Base-by-base conservation (phyloP, 2,797 vertebrate species). In the Rhyacichthys aspro region DNA sequence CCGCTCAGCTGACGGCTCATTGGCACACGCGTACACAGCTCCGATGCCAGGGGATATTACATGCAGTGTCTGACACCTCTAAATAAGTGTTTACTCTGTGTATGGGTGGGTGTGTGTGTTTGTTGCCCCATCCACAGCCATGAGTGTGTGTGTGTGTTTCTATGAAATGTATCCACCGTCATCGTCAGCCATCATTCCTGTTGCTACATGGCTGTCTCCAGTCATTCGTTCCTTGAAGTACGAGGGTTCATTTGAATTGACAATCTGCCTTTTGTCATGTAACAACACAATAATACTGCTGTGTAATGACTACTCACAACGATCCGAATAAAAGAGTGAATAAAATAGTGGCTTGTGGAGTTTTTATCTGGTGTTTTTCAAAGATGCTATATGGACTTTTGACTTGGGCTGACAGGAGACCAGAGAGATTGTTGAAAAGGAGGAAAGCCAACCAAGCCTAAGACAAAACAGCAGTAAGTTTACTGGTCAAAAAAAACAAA, bases 1-100 rank as follows among this genome's bases (percentile, higher is more conserved):
- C 79, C 57, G 72, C 75, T 83, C 79, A 85, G 79, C 71, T 84
- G 82, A 84, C 46, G 77, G 77, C 81, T 86, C 86, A 81, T 62
- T 83, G 78, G 48, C 71, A 57, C 52, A 64, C 52, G 34, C 67
- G 65, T 76, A 73, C 67, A 64, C 61, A 65, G 64, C 72, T 43
- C 66, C 75, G 71, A 70, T 85, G 87, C 89, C 85, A 88, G 82
- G 80, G 82, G 80, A 89, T 70, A 90, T 89, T 85, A 82, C 82
- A 85, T 74, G 71, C 76, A 77, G 79, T 70, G 83, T 88, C 82
- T 88, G 86, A 91, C 86, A 87, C 86, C 84, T 88, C 83, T 85
- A 89, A 89, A 86, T 88, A 89, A 87, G 82, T 87, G 86, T 90
- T 91, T 88, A 84, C 83, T 84, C 47, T 56, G 55, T 70, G 50